These are phyloP conservation scores for Pterocles burchelli DNA, from an alignment of 2,113 vertebrate species.

Conservation along the genomic window DNA sequence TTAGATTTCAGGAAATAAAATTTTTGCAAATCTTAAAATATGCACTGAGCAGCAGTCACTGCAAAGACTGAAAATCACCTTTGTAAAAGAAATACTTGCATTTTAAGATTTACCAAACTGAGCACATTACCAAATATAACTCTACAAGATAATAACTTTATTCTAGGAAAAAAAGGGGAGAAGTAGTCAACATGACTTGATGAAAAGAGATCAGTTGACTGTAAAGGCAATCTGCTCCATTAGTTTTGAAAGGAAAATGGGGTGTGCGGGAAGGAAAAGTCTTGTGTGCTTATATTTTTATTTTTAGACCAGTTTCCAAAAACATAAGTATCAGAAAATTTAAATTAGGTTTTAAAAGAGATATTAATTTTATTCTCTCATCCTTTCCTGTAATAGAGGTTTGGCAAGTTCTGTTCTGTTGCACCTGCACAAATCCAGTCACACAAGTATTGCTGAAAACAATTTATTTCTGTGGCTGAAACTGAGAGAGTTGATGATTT, in stretches of 20 bases:
- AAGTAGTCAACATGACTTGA: not conserved
- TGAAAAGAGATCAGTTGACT: not conserved
- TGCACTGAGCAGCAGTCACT: not conserved
- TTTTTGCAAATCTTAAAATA: not conserved
- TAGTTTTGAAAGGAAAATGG: not conserved
- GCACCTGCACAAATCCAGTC: not conserved
- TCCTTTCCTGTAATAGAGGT: not conserved
- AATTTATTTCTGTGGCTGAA: not conserved
- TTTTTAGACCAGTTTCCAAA: not conserved
- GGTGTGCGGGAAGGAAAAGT: not conserved
- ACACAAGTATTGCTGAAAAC: not conserved
- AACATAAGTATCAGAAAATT: not conserved
- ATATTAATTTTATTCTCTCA: not conserved
- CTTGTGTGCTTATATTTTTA: not conserved
- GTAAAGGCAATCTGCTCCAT: not conserved
- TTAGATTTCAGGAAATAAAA: not conserved
- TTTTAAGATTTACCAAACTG: not conserved
- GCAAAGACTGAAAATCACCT: not conserved
- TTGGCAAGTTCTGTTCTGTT: not conserved
- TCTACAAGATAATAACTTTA: not conserved
- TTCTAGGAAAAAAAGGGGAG: not conserved
- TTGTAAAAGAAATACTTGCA: not conserved
- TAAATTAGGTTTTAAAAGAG: not conserved
- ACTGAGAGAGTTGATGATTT: not conserved
- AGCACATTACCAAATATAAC: not conserved